Evolutionary conservation across 2,113 vertebrate genomes (phyloP), one percentile per base, ranked within the genome.

Genomic region (Pollimyrus isidori): DNA sequence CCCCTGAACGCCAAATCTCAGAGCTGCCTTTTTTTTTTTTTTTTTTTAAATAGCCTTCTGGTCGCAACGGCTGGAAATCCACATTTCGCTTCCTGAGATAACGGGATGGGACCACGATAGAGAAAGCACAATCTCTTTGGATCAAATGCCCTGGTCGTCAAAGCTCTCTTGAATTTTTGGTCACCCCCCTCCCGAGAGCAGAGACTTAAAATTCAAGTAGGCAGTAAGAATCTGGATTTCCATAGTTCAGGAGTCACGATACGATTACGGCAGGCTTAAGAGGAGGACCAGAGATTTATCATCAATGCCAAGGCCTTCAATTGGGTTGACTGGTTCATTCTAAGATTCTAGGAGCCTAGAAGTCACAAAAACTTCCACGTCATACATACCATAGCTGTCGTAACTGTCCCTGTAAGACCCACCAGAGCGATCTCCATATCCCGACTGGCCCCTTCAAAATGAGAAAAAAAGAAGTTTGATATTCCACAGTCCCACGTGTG

Each of bases 321-420:
- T 17, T 39, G 69, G 4, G 30, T 39, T 19, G 30, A 80, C 17
- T 42, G 73, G 73, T 42, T 80, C 73, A 80, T 30, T 49, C 10
- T 53, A 58, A 46, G 53, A 42, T 49, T 58, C 26, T 88, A 84
- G 2, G 26, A 21, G 17, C 42, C n/a, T 56, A 26, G 42, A 53
- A 30, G n/a, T 11, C 7, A 89, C n/a, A 89, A 1, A 84, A 89
- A 49, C 88, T 52, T 46, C 19, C 19, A 7, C 26, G 76, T 69
- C 92, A 92, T 93, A 92, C 98, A 96, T 97, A 99, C 98, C 96
- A 82, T 99, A 99, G 94, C 97, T 97, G 95, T 99, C 98, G 0
- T 99, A 99, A 92, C 94, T 94, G 91, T 99, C 98, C 90, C 98
- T 96, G 96, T 99, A 99, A 52, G 97, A 97, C 9, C 96, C 95